phyloP scores from a whole-genome alignment of 2,888 invertebrate genomes.

The Bombyx huttoni region DNA sequence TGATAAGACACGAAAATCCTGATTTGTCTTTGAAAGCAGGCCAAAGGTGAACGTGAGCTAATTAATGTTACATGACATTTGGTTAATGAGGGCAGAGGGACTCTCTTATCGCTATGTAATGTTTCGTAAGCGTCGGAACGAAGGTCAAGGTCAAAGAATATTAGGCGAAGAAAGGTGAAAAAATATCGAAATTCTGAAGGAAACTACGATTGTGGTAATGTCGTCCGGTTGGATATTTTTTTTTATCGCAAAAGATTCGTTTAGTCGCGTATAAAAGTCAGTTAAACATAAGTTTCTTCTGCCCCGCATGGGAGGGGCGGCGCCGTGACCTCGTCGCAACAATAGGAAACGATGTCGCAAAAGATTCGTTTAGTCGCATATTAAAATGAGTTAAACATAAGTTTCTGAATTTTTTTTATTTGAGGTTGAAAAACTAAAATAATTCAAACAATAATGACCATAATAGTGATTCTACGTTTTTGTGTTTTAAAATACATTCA shows the following conservation, averaged over 20 bases:
- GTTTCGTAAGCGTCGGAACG: not conserved
- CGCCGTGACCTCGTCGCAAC: too few relatives aligned
- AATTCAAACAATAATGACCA: too few relatives aligned
- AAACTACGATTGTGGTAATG: not conserved
- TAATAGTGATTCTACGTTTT: too few relatives aligned
- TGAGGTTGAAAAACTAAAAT: too few relatives aligned
- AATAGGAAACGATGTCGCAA: too few relatives aligned
- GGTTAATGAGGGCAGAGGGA: not conserved
- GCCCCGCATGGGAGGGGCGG: too few relatives aligned
- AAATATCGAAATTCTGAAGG: not conserved
- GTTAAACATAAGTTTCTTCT: too few relatives aligned
- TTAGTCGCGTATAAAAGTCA: not conserved
- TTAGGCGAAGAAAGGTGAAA: not conserved
- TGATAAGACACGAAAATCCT: not conserved
- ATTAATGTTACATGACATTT: not conserved
- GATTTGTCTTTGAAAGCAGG: not conserved
- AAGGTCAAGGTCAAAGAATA: not conserved
- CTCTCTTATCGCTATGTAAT: not conserved
- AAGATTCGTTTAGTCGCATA: not conserved
- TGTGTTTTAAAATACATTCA: too few relatives aligned
- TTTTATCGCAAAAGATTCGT: not conserved
- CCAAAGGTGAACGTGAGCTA: not conserved
- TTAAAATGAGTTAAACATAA: not conserved
- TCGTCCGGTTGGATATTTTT: not conserved
- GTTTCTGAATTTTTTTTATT: too few relatives aligned